Conservation (phyloP, 1,140 invertebrate species). For the Stegodyphus dumicola region DNA sequence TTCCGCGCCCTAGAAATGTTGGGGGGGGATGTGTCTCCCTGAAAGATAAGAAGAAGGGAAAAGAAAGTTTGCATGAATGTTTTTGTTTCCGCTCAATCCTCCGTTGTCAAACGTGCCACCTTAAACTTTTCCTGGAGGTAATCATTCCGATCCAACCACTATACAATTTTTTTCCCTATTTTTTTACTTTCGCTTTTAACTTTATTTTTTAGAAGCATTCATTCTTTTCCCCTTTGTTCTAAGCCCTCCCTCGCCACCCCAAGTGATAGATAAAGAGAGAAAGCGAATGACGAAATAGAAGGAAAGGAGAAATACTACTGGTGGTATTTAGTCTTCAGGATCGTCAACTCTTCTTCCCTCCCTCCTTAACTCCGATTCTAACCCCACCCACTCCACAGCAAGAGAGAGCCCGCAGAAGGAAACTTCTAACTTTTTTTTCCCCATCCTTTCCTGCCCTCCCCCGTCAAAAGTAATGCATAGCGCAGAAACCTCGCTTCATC, state of each 20-base stretch:
- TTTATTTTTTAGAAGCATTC: background rate
- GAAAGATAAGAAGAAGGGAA: background rate
- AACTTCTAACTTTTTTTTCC: constrained; percentile 13
- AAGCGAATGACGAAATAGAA: background rate
- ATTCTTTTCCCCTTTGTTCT: constrained; percentile 16
- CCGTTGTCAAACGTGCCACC: constrained; percentile 30
- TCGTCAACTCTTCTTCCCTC: constrained; percentile 15
- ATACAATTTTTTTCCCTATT: background rate
- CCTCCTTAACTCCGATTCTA: background rate
- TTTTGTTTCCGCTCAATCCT: constrained; percentile 26
- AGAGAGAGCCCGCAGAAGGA: constrained; percentile 1
- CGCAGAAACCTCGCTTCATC: constrained; percentile 20
- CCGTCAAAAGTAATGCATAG: constrained; percentile 13
- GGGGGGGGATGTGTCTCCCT: background rate
- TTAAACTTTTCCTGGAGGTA: constrained; percentile 6
- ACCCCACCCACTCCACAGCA: background rate
- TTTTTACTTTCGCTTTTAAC: background rate
- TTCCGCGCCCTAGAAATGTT: too few species aligned
- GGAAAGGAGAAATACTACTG: background rate
- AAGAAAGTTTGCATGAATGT: constrained; percentile 31
- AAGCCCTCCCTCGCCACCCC: background rate
- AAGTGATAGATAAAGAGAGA: background rate
- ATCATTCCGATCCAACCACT: constrained; percentile 11
- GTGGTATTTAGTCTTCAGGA: constrained; percentile 52
- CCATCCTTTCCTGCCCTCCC: background rate